Evolutionary conservation across 2,888 invertebrate genomes (phyloP).

Genomic region (Noctua fimbriata): DNA sequence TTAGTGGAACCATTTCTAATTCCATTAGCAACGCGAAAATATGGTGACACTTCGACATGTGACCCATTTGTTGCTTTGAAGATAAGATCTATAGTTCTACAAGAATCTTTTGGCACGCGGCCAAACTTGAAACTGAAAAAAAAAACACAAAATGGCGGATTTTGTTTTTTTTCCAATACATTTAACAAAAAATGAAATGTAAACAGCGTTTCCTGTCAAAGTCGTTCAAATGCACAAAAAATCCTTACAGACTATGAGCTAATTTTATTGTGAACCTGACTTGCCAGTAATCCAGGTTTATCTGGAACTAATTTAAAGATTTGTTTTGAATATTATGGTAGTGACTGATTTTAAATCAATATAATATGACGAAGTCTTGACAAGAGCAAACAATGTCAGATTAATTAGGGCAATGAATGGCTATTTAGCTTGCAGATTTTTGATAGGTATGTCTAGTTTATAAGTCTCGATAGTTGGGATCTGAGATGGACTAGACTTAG

Average conservation of each 20-base stretch:
- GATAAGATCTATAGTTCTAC: background rate
- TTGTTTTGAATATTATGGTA: background rate
- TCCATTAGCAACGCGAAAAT: slow-evolving; percentile 5
- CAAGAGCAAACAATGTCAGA: background rate
- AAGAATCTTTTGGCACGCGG: background rate
- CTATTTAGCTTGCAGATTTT: background rate
- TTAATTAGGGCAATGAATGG: background rate
- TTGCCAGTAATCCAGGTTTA: background rate
- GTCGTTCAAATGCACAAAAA: background rate
- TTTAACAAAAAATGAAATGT: background rate
- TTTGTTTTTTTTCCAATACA: background rate
- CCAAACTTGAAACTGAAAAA: background rate
- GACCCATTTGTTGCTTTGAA: background rate
- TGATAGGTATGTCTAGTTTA: background rate
- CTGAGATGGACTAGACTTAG: background rate
- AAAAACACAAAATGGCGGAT: no score
- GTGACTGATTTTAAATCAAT: background rate
- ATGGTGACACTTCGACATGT: background rate
- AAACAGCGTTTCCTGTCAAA: background rate
- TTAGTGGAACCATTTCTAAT: slow-evolving; percentile 10
- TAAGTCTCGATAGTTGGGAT: background rate
- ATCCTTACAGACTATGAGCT: background rate
- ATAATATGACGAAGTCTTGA: background rate
- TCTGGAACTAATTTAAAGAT: background rate
- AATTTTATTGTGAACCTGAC: background rate